These are phyloP conservation scores for Epinephelus moara DNA, from an alignment of 2,113 vertebrate species.

Conservation along the genomic window DNA sequence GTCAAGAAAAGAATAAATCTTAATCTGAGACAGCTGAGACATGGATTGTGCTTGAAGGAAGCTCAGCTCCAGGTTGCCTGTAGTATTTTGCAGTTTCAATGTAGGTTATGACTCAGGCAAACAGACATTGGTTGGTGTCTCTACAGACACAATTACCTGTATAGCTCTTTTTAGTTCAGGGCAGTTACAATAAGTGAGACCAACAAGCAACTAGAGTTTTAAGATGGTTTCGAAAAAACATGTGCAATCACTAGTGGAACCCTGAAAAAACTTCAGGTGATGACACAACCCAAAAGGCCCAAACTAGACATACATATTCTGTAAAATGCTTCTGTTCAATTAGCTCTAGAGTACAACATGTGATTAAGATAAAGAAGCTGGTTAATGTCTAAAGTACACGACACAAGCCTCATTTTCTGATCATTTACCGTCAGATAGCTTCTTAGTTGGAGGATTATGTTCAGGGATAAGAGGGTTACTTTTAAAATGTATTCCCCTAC, in stretches of 20 bases:
- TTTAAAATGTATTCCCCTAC: too few species aligned
- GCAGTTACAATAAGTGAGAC: neutral
- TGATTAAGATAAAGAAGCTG: neutral
- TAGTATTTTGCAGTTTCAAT: constrained; percentile 29
- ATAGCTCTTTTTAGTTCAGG: neutral
- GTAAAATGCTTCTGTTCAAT: neutral
- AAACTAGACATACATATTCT: neutral
- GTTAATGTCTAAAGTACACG: neutral
- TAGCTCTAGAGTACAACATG: neutral
- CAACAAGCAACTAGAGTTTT: neutral
- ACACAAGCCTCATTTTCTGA: neutral
- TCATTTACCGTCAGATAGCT: neutral
- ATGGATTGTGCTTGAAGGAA: constrained; percentile 22
- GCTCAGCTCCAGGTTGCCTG: constrained; percentile 6
- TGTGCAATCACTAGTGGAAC: neutral
- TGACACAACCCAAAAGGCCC: neutral
- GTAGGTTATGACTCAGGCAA: neutral
- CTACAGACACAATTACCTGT: constrained; percentile 8
- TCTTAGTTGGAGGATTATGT: neutral
- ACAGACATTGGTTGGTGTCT: neutral
- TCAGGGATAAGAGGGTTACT: too few species aligned
- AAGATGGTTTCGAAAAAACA: neutral
- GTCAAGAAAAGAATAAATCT: constrained; percentile 29
- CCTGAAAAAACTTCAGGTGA: neutral
- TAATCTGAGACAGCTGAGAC: constrained; percentile 2